These are phyloP conservation scores for Chrosomus eos DNA, from an alignment of 2,797 vertebrate genomes.

Conservation along the genomic window DNA sequence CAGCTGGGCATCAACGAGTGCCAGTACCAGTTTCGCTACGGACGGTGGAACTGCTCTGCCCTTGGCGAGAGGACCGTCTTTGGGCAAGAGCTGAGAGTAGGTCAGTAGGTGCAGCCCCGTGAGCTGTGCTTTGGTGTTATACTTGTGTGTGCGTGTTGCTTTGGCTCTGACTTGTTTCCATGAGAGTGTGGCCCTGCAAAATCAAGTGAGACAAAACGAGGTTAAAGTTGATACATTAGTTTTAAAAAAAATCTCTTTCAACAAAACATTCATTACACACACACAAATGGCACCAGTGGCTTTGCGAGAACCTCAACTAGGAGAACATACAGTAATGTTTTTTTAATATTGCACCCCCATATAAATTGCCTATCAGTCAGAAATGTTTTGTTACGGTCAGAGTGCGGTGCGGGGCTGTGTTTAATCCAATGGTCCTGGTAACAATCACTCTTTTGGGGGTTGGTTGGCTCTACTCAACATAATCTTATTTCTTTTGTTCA, in stretches of 20 bases:
- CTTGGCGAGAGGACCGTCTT: slow-evolving; percentile 98
- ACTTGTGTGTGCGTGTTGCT: background rate
- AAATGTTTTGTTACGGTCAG: slow-evolving; percentile 78
- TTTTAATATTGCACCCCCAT: slow-evolving; percentile 68
- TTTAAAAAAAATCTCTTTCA: slow-evolving; percentile 31
- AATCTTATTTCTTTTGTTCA: slow-evolving; percentile 72
- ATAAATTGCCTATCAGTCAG: slow-evolving; percentile 71
- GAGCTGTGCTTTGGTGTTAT: slow-evolving; percentile 25
- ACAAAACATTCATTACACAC: slow-evolving; percentile 30
- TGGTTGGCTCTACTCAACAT: slow-evolving; percentile 69
- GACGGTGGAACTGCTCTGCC: slow-evolving; percentile 98
- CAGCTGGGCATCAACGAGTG: slow-evolving; percentile 99
- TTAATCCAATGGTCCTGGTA: slow-evolving; percentile 80
- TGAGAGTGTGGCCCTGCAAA: slow-evolving; percentile 28
- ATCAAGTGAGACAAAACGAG: slow-evolving; percentile 40
- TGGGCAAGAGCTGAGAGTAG: slow-evolving; percentile 99
- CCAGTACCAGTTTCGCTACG: slow-evolving; percentile 96
- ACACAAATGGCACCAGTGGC: slow-evolving; percentile 3
- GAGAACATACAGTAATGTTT: slow-evolving; percentile 57
- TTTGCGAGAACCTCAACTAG: slow-evolving; percentile 39
- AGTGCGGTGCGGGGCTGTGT: slow-evolving; percentile 75
- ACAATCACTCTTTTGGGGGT: slow-evolving; percentile 74
- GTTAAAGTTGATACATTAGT: slow-evolving; percentile 35
- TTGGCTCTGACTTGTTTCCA: slow-evolving; percentile 6
- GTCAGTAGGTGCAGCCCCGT: slow-evolving; percentile 82